phyloP scores from a whole-genome alignment of 2,888 invertebrate species.

The Nephrotoma appendiculata region DNA sequence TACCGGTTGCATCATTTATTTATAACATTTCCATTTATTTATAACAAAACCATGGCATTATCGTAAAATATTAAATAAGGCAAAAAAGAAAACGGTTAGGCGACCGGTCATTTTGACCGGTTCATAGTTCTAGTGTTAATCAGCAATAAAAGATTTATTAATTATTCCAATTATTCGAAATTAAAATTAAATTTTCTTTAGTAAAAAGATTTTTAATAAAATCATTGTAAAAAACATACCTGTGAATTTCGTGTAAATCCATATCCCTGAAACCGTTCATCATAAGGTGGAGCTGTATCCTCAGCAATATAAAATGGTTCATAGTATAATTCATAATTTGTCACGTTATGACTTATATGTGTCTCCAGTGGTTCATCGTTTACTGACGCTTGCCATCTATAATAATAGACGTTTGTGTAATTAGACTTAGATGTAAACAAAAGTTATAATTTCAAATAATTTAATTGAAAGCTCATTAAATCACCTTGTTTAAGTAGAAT shows the following conservation, averaged over 20 bases:
- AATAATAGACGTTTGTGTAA: neutral
- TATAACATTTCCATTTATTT: too few relatives aligned
- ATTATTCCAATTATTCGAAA: neutral
- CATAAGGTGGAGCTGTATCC: conserved; percentile 69
- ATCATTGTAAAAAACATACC: conserved; percentile 34
- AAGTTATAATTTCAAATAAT: neutral
- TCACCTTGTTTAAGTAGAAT: neutral
- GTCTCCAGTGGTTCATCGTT: conserved; percentile 42
- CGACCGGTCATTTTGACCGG: too few relatives aligned
- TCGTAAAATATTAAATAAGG: too few relatives aligned
- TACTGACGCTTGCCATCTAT: conserved; percentile 44
- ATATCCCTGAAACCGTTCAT: conserved; percentile 80
- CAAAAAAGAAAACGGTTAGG: too few relatives aligned
- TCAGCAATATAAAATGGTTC: conserved; percentile 83
- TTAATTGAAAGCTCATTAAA: neutral
- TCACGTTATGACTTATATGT: conserved; percentile 72
- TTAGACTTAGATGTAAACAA: too few relatives aligned
- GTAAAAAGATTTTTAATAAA: neutral
- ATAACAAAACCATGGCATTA: too few relatives aligned
- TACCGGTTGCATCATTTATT: too few relatives aligned
- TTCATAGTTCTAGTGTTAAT: too few relatives aligned
- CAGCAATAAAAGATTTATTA: neutral
- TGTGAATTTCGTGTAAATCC: conserved; percentile 87
- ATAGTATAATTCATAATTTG: conserved; percentile 70
- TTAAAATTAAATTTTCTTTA: neutral